A percentile compares a stretch with the other conserved stretches of the same genome.
These are phyloP conservation scores for Periparus ater DNA, from an alignment of 2,797 vertebrate species.

Conservation along the genomic window DNA sequence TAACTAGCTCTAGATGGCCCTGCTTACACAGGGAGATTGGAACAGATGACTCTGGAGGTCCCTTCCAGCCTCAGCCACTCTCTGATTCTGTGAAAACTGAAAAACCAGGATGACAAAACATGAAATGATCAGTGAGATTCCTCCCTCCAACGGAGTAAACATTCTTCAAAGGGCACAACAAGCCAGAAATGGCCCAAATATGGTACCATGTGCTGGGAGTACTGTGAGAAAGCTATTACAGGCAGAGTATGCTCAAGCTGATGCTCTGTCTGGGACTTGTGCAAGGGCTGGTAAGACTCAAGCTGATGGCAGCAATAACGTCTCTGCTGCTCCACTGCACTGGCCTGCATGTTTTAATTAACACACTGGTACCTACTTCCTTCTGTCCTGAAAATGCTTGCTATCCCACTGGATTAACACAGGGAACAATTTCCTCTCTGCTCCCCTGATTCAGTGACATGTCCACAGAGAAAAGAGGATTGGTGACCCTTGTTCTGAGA, in stretches of 20 bases:
- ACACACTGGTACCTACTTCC: not conserved
- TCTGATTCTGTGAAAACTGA: not conserved
- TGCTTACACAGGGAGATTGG: not conserved
- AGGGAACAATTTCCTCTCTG: not conserved
- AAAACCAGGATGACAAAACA: not conserved
- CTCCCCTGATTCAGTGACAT: not conserved
- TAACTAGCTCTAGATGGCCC: not conserved
- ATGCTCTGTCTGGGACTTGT: not conserved
- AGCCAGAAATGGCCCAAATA: not conserved
- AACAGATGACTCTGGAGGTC: not conserved
- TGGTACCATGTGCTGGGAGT: not conserved
- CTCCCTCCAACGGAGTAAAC: not conserved
- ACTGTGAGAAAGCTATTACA: not conserved
- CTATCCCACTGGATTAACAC: not conserved
- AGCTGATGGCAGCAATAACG: not conserved
- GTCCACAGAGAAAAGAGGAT: constrained; percentile 4
- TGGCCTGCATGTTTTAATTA: not conserved
- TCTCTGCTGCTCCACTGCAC: not conserved
- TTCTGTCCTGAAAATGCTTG: not conserved
- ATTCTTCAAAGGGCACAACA: not conserved
- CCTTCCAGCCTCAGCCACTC: not conserved
- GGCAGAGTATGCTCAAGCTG: not conserved
- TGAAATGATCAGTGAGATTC: not conserved
- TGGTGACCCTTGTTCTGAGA: not conserved
- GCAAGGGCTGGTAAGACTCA: not conserved